phyloP scores from a whole-genome alignment of 1,140 invertebrate genomes.

The Brachionus rotundiformis region DNA sequence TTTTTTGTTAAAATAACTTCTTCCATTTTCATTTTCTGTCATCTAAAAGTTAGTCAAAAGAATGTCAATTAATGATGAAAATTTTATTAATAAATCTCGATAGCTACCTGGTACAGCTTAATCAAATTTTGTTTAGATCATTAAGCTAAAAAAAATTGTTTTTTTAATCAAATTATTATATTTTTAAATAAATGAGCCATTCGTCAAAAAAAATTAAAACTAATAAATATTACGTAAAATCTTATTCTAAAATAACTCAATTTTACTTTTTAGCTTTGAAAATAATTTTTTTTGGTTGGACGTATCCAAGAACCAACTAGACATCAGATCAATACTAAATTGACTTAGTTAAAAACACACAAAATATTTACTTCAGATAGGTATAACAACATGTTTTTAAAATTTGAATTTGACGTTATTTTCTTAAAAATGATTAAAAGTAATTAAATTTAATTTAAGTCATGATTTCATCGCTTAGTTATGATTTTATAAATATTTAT shows the following conservation, averaged over 20 bases:
- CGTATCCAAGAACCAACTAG: too few relatives aligned
- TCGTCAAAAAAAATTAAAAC: too few relatives aligned
- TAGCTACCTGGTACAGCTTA: not conserved
- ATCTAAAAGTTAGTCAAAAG: not conserved
- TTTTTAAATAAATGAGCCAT: not conserved
- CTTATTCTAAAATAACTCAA: too few relatives aligned
- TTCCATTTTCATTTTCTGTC: not conserved
- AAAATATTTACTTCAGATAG: too few relatives aligned
- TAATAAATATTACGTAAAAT: too few relatives aligned
- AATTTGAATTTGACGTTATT: not conserved
- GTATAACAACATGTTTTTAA: too few relatives aligned
- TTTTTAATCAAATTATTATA: not conserved
- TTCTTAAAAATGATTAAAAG: not conserved
- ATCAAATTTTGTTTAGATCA: not conserved
- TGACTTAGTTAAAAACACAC: too few relatives aligned
- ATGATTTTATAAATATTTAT: slow-evolving; percentile 7
- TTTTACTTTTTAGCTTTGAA: too few relatives aligned
- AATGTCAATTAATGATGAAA: not conserved
- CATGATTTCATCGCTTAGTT: not conserved
- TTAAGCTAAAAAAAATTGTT: not conserved
- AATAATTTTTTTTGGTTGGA: too few relatives aligned
- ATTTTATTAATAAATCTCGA: not conserved
- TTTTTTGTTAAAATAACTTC: not conserved
- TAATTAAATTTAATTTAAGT: too few relatives aligned
- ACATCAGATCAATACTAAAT: too few relatives aligned